Evolutionary conservation across 2,888 invertebrate genomes (phyloP).

Genomic region (Dynastes grantii): DNA sequence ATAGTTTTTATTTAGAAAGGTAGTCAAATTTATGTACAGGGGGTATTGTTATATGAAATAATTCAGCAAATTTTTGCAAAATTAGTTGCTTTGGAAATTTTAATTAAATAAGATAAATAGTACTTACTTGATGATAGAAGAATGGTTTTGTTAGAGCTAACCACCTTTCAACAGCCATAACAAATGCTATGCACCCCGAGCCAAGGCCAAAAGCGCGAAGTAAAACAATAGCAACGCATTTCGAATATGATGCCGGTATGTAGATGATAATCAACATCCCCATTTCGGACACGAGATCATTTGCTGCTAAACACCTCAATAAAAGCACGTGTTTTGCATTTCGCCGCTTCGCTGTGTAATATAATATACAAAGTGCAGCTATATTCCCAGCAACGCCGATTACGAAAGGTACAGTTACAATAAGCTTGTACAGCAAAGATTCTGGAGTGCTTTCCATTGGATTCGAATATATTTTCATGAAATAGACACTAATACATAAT

Average conservation of each 20-base stretch:
- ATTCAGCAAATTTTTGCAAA: neutral
- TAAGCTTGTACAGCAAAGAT: conserved; percentile 16
- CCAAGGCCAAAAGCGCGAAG: conserved; percentile 89
- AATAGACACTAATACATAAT: conserved; percentile 30
- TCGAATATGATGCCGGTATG: conserved; percentile 71
- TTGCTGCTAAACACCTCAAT: conserved; percentile 83
- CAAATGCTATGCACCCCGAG: conserved; percentile 89
- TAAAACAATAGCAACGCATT: conserved; percentile 80
- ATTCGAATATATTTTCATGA: neutral
- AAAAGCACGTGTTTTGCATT: conserved; percentile 88
- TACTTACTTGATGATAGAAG: conserved; percentile 87
- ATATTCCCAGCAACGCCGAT: conserved; percentile 84
- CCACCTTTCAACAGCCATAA: conserved; percentile 92
- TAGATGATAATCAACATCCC: conserved; percentile 85
- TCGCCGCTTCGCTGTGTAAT: conserved; percentile 80
- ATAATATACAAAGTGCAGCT: conserved; percentile 83
- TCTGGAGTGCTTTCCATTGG: conserved; percentile 34
- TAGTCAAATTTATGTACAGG: no score
- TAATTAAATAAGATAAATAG: neutral
- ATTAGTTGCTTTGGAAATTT: neutral
- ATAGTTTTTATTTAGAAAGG: no score
- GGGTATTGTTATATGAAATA: no score
- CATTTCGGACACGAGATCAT: conserved; percentile 85
- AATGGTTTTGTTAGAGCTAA: conserved; percentile 90
- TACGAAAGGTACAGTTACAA: conserved; percentile 58